Conservation (phyloP, 2,888 invertebrate species). For the Acronicta leporina region DNA sequence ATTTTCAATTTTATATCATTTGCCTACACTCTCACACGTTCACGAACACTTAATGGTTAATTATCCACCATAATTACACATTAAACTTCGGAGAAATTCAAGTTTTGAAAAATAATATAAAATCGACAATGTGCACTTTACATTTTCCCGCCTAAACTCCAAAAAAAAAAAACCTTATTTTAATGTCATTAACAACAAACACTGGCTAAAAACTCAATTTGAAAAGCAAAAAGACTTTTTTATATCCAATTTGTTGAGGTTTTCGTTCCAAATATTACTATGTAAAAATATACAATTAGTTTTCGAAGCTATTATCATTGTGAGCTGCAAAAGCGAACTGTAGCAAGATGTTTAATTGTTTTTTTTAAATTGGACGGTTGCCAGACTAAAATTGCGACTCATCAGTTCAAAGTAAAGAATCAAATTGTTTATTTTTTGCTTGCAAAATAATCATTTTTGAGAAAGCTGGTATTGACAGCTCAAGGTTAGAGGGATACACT, state of each 20-base stretch:
- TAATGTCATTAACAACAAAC: conserved; percentile 34
- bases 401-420: conserved; percentile 37
- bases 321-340: conserved; percentile 32
- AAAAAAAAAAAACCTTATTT: conserved; percentile 29
- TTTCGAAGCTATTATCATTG: conserved; percentile 54
- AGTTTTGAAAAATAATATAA: no score
- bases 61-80: no score
- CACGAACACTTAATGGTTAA: no score
- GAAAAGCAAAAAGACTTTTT: conserved; percentile 17
- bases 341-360: conserved; percentile 48
- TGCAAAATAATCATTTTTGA: conserved; percentile 34
- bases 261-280: conserved; percentile 50
- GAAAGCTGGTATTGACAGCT: conserved; percentile 34
- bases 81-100: no score
- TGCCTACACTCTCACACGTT: no score
- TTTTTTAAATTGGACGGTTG: conserved; percentile 54
- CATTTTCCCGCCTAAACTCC: no score
- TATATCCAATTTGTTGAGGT: conserved; percentile 37
- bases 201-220: conserved; percentile 35
- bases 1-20: no score
- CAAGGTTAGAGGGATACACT: conserved; percentile 33
- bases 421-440: conserved; percentile 35
- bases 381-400: conserved; percentile 39
- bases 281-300: conserved; percentile 60
- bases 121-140: no score